These are phyloP conservation scores for Danio jaintianensis DNA, from an alignment of 2,797 vertebrate species.

Conservation along the genomic window DNA sequence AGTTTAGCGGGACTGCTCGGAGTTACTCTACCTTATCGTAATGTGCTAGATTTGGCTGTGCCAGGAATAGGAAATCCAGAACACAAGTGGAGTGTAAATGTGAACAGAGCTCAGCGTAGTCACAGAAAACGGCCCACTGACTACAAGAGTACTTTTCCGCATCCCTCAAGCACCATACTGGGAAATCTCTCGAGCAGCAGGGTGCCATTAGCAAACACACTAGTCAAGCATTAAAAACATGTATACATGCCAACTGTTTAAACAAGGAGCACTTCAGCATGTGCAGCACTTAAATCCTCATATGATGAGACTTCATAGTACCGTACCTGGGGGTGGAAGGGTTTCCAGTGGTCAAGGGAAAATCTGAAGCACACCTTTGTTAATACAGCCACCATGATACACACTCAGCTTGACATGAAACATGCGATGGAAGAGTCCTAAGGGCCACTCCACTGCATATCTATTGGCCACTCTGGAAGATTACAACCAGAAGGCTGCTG, in stretches of 20 bases:
- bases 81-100: constrained; percentile 23
- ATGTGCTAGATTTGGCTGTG: constrained; percentile 22
- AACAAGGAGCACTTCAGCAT: constrained; percentile 63
- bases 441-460: constrained; percentile 45
- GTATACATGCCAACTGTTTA: constrained; percentile 44
- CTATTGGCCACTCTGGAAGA: constrained; percentile 41
- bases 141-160: constrained; percentile 41
- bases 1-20: constrained; percentile 27
- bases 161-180: constrained; percentile 34
- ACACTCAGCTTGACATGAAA: constrained; percentile 7
- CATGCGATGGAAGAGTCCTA: constrained; percentile 41
- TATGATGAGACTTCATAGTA: neutral
- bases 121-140: constrained; percentile 48
- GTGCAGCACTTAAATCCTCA: constrained; percentile 7
- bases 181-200: constrained; percentile 44
- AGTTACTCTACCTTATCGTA: constrained; percentile 24
- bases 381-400: neutral
- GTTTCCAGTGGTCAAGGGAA: neutral
- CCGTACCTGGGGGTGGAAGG: neutral
- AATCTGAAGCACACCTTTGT: constrained; percentile 12
- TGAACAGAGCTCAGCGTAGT: constrained; percentile 39
- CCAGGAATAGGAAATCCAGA: constrained; percentile 23
- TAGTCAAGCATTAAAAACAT: constrained; percentile 58
- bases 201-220: constrained; percentile 50
- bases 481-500: neutral